A percentile compares a stretch with the other conserved stretches of the same genome.
These are phyloP conservation scores for Ostrea edulis DNA, from an alignment of 1,140 invertebrate genomes.

Conservation along the genomic window DNA sequence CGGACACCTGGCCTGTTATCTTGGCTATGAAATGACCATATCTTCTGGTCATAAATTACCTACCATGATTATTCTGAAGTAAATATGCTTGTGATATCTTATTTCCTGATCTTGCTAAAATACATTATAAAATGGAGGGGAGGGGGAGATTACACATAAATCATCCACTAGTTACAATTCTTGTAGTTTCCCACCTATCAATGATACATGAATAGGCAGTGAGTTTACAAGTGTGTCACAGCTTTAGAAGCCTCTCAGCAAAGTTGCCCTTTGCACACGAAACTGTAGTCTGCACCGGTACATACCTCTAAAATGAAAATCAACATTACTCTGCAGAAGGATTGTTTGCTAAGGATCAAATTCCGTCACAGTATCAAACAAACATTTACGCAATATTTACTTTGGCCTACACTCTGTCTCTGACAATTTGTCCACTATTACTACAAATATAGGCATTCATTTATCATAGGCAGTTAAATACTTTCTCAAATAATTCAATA, in stretches of 20 bases:
- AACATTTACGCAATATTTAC: slow-evolving; percentile 13
- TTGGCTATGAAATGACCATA: background rate
- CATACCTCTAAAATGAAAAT: background rate
- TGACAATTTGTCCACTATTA: background rate
- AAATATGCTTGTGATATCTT: background rate
- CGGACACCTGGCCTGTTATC: background rate
- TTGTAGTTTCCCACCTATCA: no score
- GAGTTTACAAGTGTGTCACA: no score
- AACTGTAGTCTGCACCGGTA: background rate
- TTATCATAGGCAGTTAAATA: no score
- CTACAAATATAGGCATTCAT: background rate
- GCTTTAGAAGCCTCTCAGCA: no score
- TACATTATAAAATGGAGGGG: no score
- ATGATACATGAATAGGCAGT: no score
- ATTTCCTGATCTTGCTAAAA: background rate
- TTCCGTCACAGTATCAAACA: background rate
- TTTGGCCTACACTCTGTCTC: background rate
- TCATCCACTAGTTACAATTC: no score
- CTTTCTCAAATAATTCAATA: background rate
- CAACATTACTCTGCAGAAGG: background rate
- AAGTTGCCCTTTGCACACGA: no score
- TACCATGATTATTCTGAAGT: background rate
- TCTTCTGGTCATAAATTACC: background rate
- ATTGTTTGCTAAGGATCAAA: slow-evolving; percentile 8
- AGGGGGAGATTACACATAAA: no score